Conservation (phyloP, 37 sponge, comb jelly and placozoan species). For the Amphimedon queenslandica region DNA sequence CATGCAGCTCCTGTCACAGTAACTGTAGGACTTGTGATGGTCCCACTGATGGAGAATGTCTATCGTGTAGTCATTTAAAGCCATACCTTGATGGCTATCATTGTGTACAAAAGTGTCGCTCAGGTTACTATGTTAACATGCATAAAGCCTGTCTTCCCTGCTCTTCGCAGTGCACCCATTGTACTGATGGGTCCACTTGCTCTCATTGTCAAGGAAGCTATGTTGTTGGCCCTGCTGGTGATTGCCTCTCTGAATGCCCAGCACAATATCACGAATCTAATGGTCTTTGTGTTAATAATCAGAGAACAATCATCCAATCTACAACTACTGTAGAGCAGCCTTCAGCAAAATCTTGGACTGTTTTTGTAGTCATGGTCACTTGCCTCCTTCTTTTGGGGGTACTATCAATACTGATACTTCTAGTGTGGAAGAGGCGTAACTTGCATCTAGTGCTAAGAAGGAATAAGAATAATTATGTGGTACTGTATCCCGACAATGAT, state of each 20-base stretch:
- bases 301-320: not conserved
- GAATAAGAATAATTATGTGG: not conserved
- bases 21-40: conserved; percentile 53
- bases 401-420: not conserved
- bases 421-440: not conserved
- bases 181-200: conserved; percentile 13
- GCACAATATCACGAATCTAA: not conserved
- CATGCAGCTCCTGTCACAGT: conserved; percentile 39
- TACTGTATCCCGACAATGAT: not conserved
- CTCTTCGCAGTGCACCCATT: conserved; percentile 32
- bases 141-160: conserved; percentile 48
- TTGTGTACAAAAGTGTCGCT: conserved; percentile 31
- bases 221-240: not conserved
- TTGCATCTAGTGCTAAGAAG: not conserved
- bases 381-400: not conserved
- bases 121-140: conserved; percentile 5
- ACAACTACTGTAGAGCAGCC: not conserved
- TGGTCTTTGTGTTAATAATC: not conserved
- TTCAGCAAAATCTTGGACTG: not conserved
- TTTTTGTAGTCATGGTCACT: not conserved
- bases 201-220: not conserved
- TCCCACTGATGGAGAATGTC: conserved; percentile 17
- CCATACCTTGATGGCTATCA: conserved; percentile 10
- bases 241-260: not conserved
- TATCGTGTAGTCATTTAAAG: conserved; percentile 18